Conservation (phyloP, 2,888 invertebrate genomes). For the Drosophila gaucha region DNA sequence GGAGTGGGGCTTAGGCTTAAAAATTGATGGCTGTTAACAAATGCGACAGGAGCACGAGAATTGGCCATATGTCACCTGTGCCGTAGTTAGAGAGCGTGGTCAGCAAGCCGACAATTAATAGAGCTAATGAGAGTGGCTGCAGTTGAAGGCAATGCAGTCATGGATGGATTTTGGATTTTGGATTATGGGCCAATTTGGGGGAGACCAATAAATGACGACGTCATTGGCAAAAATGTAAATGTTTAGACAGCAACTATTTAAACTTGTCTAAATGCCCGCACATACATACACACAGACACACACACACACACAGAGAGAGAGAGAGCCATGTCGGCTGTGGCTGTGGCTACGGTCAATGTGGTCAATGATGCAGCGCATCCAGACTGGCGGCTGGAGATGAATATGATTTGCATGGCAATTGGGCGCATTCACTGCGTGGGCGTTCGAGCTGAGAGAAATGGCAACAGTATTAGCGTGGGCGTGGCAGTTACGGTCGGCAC, state of each 20-base stretch:
- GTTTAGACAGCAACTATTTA: constrained; percentile 71
- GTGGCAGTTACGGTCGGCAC: constrained; percentile 54
- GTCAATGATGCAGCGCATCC: constrained; percentile 42
- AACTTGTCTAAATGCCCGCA: constrained; percentile 49
- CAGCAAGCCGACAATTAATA: constrained; percentile 45
- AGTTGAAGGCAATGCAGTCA: constrained; percentile 47
- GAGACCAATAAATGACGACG: constrained; percentile 70
- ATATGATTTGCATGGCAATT: constrained; percentile 30
- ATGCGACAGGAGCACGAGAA: constrained; percentile 60
- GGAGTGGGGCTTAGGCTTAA: neutral
- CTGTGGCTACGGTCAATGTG: constrained; percentile 34
- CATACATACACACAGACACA: constrained; percentile 7
- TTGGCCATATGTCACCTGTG: constrained; percentile 48
- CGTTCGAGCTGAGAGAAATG: neutral
- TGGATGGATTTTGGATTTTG: constrained; percentile 50
- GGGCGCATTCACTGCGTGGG: constrained; percentile 19
- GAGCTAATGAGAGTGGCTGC: constrained; percentile 8
- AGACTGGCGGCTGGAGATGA: constrained; percentile 40
- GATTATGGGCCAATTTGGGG: constrained; percentile 41
- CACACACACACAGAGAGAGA: no score
- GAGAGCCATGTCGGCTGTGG: no score
- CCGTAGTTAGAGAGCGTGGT: neutral
- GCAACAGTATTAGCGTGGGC: constrained; percentile 12
- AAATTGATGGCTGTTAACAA: constrained; percentile 22
- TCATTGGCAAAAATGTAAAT: constrained; percentile 76